Evolutionary conservation across 2,797 vertebrate genomes (phyloP), one percentile per base, ranked within the genome.

Genomic region (Pagetopsis macropterus): DNA sequence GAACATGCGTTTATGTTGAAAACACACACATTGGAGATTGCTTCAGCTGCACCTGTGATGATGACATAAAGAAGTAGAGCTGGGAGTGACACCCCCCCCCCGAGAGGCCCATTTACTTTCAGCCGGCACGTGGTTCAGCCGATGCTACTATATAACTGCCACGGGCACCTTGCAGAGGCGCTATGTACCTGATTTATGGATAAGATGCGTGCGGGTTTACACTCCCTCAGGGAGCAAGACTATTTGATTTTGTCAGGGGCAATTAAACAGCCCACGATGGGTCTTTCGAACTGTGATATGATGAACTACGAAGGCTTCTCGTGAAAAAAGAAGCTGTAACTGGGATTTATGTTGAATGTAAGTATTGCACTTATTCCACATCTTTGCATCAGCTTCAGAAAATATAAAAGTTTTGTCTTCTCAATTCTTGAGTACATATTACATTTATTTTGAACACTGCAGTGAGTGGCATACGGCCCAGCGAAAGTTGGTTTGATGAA

Each of bases 61-160:
- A 94, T 94, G 92, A 95, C 93, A 92, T 91, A 75, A 88, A 88
- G 88, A 62, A 78, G 67, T 13, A 55, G 57, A 37, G 74, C 64
- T 72, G 55, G 72, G 83, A 93, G 77, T 89, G 83, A 90, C 72
- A 93, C 45, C 65, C 56, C 48, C 23, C 23, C 49, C 43, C 37
- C 58, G 86, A 94, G 87, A 94, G 86, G 76, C 90, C 70, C 83
- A 89, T 93, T 94, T 94, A 82, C 84, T 88, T 65, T 72, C 66
- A 89, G 78, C 50, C 82, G 77, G 81, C 74, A 65, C 70, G 81
- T 64, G 78, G 73, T 69, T 66, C 88, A 84, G 72, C 84, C 27
- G 54, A 70, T 83, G 82, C 82, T 83, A 78, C 86, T 85, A 90
- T 87, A 93, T 88, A 93, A 88, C 88, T 86, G 81, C 87, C 88